Conservation (phyloP, 2,797 vertebrate genomes). For the Trichosurus vulpecula region DNA sequence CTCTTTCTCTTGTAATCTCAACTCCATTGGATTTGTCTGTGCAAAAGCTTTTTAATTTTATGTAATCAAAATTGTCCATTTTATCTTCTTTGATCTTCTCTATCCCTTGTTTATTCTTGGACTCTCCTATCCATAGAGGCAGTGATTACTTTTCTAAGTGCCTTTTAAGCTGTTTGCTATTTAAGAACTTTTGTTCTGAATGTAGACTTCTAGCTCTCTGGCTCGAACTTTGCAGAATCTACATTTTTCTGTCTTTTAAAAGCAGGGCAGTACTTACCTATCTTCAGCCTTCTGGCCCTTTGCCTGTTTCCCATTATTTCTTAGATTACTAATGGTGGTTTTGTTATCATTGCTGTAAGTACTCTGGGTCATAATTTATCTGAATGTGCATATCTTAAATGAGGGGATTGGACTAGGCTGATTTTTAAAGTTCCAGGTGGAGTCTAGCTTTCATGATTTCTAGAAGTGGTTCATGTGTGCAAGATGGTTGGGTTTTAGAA, state of each 20-base stretch:
- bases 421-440: neutral
- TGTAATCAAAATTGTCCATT: neutral
- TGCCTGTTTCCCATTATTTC: neutral
- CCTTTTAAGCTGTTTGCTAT: neutral
- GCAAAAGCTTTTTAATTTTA: neutral
- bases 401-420: neutral
- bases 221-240: neutral
- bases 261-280: neutral
- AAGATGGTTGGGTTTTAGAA: conserved; percentile 21
- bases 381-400: neutral
- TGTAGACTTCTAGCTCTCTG: neutral
- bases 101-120: neutral
- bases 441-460: neutral
- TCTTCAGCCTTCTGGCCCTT: neutral
- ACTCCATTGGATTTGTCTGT: neutral
- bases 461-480: conserved; percentile 5
- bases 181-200: neutral
- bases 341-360: neutral
- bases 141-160: neutral
- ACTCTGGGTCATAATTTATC: neutral
- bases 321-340: neutral
- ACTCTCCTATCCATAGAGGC: neutral
- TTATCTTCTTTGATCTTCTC: neutral
- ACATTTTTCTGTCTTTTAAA: neutral
- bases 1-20: neutral